phyloP scores from a whole-genome alignment of 2,113 vertebrate genomes.

The Cottus gobio region DNA sequence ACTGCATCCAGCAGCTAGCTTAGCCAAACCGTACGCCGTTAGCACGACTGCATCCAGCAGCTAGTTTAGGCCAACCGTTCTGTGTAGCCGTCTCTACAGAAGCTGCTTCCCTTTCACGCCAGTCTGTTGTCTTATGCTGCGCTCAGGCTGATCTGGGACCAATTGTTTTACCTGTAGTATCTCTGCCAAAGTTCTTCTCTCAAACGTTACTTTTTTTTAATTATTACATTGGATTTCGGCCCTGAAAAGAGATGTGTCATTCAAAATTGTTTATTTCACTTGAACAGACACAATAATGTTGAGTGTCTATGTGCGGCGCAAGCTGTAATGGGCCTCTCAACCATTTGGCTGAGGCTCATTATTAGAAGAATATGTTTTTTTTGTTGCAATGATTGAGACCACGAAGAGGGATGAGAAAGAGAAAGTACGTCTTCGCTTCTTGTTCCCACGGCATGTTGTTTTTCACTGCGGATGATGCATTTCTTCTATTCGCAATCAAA shows the following conservation, averaged over 20 bases:
- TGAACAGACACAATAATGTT: background rate
- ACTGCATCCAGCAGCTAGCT: no score
- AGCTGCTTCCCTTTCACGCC: no score
- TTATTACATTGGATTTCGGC: background rate
- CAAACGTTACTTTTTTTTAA: no score
- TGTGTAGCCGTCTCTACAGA: no score
- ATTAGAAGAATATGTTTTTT: background rate
- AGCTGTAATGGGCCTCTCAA: background rate
- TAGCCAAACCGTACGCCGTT: no score
- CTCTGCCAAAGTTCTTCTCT: no score
- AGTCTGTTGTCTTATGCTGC: no score
- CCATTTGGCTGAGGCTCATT: background rate
- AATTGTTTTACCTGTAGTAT: no score
- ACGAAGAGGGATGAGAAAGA: background rate
- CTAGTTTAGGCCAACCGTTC: no score
- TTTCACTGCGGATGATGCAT: background rate
- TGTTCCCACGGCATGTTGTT: background rate
- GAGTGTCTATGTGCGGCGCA: no score
- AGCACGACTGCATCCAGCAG: no score
- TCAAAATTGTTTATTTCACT: background rate
- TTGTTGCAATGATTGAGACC: background rate
- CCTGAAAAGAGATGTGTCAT: background rate
- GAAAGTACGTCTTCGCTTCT: background rate
- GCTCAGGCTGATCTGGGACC: no score
- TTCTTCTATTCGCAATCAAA: slow-evolving; percentile 24